Evolutionary conservation across 92 coral and sea anemone species (phyloP), one percentile per base, ranked within the genome.

Genomic region (Diadumene lineata): DNA sequence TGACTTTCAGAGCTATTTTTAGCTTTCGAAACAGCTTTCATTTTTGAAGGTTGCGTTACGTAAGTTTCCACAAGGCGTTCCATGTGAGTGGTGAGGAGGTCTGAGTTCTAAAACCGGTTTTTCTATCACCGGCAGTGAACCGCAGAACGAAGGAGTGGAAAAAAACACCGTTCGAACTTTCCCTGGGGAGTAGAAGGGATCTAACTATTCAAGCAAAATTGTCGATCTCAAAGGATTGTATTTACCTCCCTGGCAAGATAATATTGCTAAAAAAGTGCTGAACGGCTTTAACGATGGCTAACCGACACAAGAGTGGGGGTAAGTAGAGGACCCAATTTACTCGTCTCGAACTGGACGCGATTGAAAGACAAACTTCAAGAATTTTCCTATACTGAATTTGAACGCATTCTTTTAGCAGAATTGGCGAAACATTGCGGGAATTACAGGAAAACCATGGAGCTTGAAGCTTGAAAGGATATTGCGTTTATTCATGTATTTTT

Each of bases 51-150:
- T 43, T 66, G 51, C 29, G 63, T 56, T 56, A 23, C 44, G 7
- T 11, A 26, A 43, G 26, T 51, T 29, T 51, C 43, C 19, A 15
- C 77, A 56, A 72, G 77, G 77, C 77, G 77, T 72, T 72, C 77
- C 77, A 56, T 21, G 66, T 43, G 21, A 55, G 33, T 56, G 31
- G 0, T 13, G 77, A 72, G 77, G 27, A 46, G 56, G 77, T 32
- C 77, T 72, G 77, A 72, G 77, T 72, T 56, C 77, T 72, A 72
- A 58, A 72, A 72, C 77, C 77, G 77, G 77, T 72, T 72, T 57
- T 72, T 72, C 64, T 22, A 22, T n/a, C 23, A 58, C 64, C 64
- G 64, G 64, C 64, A 25, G 64, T 21, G 56, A 24, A 64, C 25
- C 1, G 32, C 31, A 19, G 53, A 70, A 9, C 48, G 51, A 61